Base-by-base conservation (phyloP, 2,888 invertebrate species). In the Pycnomerus fuliginosus region DNA sequence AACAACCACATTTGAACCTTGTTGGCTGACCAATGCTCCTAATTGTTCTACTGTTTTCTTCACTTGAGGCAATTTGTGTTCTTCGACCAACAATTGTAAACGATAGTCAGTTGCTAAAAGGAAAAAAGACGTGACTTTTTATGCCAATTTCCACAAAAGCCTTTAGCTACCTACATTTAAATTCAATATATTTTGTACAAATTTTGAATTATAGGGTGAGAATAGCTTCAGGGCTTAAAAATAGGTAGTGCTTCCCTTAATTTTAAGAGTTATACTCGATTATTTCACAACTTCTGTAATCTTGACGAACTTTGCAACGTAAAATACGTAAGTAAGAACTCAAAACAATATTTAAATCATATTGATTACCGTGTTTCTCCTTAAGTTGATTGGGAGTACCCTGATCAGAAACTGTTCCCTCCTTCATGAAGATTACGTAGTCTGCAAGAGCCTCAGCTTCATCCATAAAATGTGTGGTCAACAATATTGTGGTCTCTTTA, bases 381-480 rank as follows among this genome's bases (percentile, higher is more conserved):
- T 95, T 95, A 38, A 96, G 76, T 65, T 85, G 84, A 74, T 92
- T 80, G 1, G 92, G 80, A 1, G 91, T 86, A 15, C 93, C 95
- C 66, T 83, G 84, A 66, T 90, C 87, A 53, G 81, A 79, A 32
- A 94, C 72, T 20, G 68, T 68, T 10, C 92, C 92, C 40, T 78
- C 74, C 53, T 86, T 83, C 71, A 96, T 81, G 50, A 95, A 92
- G 0, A 90, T 90, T 54, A 95, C 88, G 60, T 90, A 81, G 72
- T 95, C 93, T 0, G 91, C 94, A 2, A 96, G 77, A 27, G 88
- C 84, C 70, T 95, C 94, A 2, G 94, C 94, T 71, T 96, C 95
- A 71, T 95, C 95, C 93, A 95, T 94, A 71, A 90, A 90, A 73
- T 96, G 95, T 0, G 95, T 95, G 8, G 90, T 90, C 34, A 96